Conservation (phyloP, 2,888 invertebrate genomes). For the Asteroscopus sphinx region DNA sequence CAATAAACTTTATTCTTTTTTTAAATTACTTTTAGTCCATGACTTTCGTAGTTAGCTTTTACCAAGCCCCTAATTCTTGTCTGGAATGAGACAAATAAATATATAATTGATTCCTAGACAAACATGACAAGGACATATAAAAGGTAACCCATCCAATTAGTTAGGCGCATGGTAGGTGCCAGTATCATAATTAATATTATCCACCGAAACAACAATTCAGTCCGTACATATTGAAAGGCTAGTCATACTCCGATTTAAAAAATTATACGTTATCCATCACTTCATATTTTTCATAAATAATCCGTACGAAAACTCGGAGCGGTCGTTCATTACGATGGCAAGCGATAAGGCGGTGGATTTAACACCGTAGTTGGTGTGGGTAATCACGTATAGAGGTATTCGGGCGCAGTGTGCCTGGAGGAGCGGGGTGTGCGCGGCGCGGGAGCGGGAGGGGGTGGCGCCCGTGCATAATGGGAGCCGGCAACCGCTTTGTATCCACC, state of each 20-base stretch:
- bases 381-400: conserved; percentile 60
- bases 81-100: too few species aligned
- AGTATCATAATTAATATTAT: conserved; percentile 30
- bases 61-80: too few species aligned
- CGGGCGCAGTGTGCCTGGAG: conserved; percentile 58
- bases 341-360: conserved; percentile 75
- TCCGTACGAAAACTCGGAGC: conserved; percentile 64
- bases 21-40: conserved; percentile 2
- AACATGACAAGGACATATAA: neutral
- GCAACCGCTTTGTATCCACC: conserved; percentile 86
- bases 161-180: conserved; percentile 5
- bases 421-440: conserved; percentile 47
- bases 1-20: conserved; percentile 35
- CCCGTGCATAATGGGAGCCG: conserved; percentile 87
- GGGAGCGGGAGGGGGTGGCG: conserved; percentile 81
- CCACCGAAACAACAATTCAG: conserved; percentile 27
- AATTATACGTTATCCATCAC: conserved; percentile 59
- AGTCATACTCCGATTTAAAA: conserved; percentile 36
- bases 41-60: conserved; percentile 1
- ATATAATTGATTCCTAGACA: neutral
- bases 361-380: conserved; percentile 65
- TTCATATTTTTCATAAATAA: conserved; percentile 62
- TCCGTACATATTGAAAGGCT: conserved; percentile 26
- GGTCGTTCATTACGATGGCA: conserved; percentile 72
- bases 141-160: conserved; percentile 10